These are phyloP conservation scores for Microctenopoma stevenorrisi DNA, from an alignment of 2,797 vertebrate species.

Conservation along the genomic window DNA sequence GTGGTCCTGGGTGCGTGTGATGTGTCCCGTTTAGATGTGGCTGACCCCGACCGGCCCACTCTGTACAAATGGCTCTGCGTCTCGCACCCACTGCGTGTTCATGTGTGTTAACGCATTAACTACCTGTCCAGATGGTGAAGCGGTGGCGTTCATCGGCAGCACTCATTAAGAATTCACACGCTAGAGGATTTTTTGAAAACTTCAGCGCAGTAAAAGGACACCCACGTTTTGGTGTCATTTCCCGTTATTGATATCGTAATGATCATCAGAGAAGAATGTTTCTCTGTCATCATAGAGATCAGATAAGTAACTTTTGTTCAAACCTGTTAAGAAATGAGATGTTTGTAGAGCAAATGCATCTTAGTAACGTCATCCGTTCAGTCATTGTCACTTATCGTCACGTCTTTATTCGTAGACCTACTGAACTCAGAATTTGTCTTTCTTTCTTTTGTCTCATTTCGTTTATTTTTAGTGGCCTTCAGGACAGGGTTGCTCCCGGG, in stretches of 20 bases:
- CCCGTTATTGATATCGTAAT: conserved; percentile 1
- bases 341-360: conserved; percentile 18
- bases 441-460: conserved; percentile 22
- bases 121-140: conserved; percentile 76
- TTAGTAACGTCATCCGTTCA: conserved; percentile 20
- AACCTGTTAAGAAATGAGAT: conserved; percentile 8
- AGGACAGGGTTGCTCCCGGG: conserved; percentile 56
- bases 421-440: conserved; percentile 26
- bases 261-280: conserved; percentile 10
- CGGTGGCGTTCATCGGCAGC: conserved; percentile 50
- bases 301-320: conserved; percentile 6
- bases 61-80: conserved; percentile 68
- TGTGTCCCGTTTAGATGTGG: conserved; percentile 56
- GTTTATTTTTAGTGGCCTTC: conserved; percentile 57
- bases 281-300: conserved; percentile 9
- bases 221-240: conserved; percentile 11
- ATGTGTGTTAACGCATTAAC: conserved; percentile 63
- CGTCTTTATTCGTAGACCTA: conserved; percentile 21
- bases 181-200: conserved; percentile 14
- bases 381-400: conserved; percentile 24
- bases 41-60: conserved; percentile 61
- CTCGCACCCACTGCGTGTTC: conserved; percentile 61
- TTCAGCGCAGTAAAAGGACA: conserved; percentile 4
- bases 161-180: conserved; percentile 44
- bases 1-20: conserved; percentile 1